Conservation (phyloP, 2,113 vertebrate species). For the Leptobrachium ailaonicum region DNA sequence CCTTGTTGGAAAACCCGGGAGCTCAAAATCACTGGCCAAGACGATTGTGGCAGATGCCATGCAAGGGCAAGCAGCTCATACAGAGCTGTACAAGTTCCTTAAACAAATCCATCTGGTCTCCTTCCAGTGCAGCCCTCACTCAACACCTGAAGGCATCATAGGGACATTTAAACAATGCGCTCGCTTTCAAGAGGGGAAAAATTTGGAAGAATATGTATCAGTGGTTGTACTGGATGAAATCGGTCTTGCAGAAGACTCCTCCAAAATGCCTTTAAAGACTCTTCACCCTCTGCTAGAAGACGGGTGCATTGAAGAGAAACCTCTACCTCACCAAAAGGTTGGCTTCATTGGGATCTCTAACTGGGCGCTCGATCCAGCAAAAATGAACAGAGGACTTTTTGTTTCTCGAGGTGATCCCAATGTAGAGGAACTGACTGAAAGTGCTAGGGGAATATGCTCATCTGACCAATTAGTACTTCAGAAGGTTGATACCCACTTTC, state of each 20-base stretch:
- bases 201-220: constrained; percentile 85
- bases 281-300: constrained; percentile 93
- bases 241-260: constrained; percentile 92
- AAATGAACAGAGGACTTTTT: constrained; percentile 97
- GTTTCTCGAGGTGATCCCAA: constrained; percentile 88
- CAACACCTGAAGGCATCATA: constrained; percentile 93
- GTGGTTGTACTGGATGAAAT: constrained; percentile 97
- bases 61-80: constrained; percentile 88
- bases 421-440: constrained; percentile 79
- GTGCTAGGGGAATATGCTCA: constrained; percentile 86
- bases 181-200: constrained; percentile 93
- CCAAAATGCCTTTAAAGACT: constrained; percentile 93
- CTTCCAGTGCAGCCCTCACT: constrained; percentile 96
- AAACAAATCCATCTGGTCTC: constrained; percentile 94
- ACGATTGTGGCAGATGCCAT: constrained; percentile 92
- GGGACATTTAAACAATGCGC: constrained; percentile 94
- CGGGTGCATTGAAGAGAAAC: constrained; percentile 90
- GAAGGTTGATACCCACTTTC: constrained; percentile 76
- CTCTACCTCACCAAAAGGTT: constrained; percentile 88
- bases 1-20: constrained; percentile 94
- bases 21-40: constrained; percentile 96
- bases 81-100: constrained; percentile 80
- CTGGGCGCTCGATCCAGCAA: constrained; percentile 96
- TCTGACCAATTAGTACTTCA: constrained; percentile 73
- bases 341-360: constrained; percentile 96